Conservation (phyloP, 1,140 invertebrate species). For the Philopotamus ludificatus region DNA sequence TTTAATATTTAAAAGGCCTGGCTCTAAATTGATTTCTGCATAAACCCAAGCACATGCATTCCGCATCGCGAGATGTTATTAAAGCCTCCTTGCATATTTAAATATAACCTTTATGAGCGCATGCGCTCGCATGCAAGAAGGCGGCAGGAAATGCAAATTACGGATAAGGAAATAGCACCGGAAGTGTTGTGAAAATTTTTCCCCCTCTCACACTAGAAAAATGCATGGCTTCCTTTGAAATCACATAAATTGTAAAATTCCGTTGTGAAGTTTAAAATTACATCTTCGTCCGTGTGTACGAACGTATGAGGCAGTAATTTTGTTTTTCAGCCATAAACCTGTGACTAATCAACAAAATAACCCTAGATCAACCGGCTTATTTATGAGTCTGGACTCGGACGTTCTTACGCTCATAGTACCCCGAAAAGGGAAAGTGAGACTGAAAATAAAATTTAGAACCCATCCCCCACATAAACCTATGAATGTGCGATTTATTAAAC, state of each 20-base stretch:
- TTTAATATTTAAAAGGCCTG: constrained; percentile 12
- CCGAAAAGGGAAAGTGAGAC: background rate
- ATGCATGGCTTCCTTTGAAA: too few species aligned
- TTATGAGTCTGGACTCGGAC: constrained; percentile 29
- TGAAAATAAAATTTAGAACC: background rate
- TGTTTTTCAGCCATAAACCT: background rate
- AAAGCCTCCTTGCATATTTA: constrained; percentile 34
- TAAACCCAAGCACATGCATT: constrained; percentile 22
- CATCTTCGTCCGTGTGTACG: background rate
- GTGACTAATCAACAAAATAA: constrained; percentile 11
- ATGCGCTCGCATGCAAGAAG: constrained; percentile 6
- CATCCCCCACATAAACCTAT: background rate
- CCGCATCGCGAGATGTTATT: constrained; percentile 26
- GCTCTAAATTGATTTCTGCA: constrained; percentile 25
- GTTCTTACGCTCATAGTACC: background rate
- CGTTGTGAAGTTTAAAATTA: background rate
- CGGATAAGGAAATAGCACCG: constrained; percentile 5
- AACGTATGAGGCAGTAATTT: background rate
- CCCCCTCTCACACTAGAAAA: background rate
- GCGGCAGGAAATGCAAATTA: constrained; percentile 14
- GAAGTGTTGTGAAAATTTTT: background rate
- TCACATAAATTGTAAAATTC: background rate
- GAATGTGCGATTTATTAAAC: background rate
- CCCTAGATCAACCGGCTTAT: constrained; percentile 26
- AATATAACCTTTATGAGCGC: constrained; percentile 22